Conservation (phyloP, 1,140 invertebrate genomes). For the Mesaphorura yosii region DNA sequence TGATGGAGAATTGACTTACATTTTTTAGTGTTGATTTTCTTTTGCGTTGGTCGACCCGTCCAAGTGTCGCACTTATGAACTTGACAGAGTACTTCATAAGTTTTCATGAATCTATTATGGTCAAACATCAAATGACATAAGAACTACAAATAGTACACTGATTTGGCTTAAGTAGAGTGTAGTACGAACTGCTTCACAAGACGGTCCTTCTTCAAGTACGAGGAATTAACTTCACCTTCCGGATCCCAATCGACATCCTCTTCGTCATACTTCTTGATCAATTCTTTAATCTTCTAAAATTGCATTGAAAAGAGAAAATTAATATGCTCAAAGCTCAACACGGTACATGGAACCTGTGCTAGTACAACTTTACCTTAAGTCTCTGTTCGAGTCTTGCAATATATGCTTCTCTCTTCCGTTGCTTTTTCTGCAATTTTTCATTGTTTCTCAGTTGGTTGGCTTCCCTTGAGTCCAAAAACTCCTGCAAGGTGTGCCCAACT, state of each 20-base stretch:
- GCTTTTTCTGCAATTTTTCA: too few species aligned
- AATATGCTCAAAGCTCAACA: not conserved
- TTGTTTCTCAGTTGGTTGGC: too few species aligned
- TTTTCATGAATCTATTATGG: not conserved
- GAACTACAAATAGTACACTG: not conserved
- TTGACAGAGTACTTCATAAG: not conserved
- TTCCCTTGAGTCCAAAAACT: too few species aligned
- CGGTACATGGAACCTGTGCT: too few species aligned
- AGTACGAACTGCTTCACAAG: not conserved
- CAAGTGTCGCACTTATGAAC: not conserved
- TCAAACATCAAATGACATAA: not conserved
- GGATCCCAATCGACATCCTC: not conserved
- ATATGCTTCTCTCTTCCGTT: too few species aligned
- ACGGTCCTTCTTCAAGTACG: not conserved
- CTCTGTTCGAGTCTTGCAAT: too few species aligned
- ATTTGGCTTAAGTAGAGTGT: not conserved
- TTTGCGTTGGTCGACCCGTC: conserved; percentile 3
- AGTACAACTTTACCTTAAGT: too few species aligned
- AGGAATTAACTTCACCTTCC: not conserved
- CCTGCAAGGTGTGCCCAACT: too few species aligned
- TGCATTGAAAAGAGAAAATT: not conserved
- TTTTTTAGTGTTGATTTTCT: not conserved
- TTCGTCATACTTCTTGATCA: not conserved
- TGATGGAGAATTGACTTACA: not conserved
- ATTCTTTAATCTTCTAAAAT: not conserved